Evolutionary conservation across 2,888 invertebrate species (phyloP).

Genomic region (Torymus tubicola): DNA sequence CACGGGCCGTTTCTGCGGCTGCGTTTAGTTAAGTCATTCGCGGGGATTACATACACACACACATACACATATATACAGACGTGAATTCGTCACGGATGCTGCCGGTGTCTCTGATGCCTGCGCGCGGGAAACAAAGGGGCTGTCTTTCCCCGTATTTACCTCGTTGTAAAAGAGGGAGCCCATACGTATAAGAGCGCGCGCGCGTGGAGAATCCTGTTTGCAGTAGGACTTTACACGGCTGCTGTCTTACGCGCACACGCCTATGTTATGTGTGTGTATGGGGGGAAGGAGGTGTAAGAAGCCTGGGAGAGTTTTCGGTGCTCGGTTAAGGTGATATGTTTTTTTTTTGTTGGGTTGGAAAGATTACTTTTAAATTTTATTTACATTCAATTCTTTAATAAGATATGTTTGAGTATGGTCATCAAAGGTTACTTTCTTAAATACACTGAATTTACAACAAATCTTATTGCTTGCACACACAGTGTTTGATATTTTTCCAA

Average conservation of each 20-base stretch:
- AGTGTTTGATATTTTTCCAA: no score
- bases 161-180: no score
- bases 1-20: slow-evolving; percentile 67
- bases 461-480: no score
- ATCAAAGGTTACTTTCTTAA: no score
- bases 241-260: not conserved
- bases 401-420: no score
- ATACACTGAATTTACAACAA: no score
- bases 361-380: no score
- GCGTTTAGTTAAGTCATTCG: slow-evolving; percentile 71
- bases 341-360: not conserved
- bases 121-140: no score
- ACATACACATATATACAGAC: no score
- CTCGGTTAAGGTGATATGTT: not conserved
- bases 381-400: no score
- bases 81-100: slow-evolving; percentile 66
- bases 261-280: not conserved
- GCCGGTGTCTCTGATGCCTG: not conserved
- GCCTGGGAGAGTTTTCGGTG: slow-evolving; percentile 27
- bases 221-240: no score
- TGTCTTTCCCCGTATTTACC: no score
- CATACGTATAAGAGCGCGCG: not conserved
- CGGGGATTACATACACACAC: slow-evolving; percentile 64
- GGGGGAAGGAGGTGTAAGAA: slow-evolving; percentile 5
- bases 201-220: not conserved